A percentile compares a stretch with the other conserved stretches of the same genome.
Conservation (phyloP, 2,797 vertebrate genomes). For the Gymnoscopelus microlampas region DNA sequence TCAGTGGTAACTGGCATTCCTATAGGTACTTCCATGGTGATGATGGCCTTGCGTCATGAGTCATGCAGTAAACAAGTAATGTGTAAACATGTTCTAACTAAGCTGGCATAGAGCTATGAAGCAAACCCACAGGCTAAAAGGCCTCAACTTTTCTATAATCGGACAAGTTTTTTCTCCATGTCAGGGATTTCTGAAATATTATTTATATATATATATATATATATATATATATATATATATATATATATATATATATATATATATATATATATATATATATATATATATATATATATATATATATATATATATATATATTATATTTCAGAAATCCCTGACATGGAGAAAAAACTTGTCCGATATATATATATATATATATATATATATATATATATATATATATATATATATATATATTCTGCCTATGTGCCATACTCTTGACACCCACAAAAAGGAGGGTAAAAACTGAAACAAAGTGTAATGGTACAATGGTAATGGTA, state of each 20-base stretch:
- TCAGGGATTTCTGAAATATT: background rate
- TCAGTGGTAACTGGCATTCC: conserved; percentile 64
- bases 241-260: too few relatives aligned
- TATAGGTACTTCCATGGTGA: conserved; percentile 48
- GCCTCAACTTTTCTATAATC: background rate
- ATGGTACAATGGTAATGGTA: background rate
- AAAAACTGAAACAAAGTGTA: background rate
- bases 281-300: too few relatives aligned
- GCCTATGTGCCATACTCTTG: background rate
- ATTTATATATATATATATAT: too few relatives aligned
- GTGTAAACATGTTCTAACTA: too few relatives aligned
- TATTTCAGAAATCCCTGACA: background rate
- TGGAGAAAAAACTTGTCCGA: background rate
- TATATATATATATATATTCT: too few relatives aligned
- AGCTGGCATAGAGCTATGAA: background rate
- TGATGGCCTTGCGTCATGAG: conserved; percentile 37
- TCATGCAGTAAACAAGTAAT: background rate
- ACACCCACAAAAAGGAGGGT: too few relatives aligned
- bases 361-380: too few relatives aligned
- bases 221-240: too few relatives aligned
- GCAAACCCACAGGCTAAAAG: background rate
- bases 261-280: too few relatives aligned
- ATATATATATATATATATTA: too few relatives aligned
- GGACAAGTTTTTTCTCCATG: background rate
- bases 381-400: too few relatives aligned